Conservation (phyloP, 2,797 vertebrate genomes). For the Leontopithecus rosalia region DNA sequence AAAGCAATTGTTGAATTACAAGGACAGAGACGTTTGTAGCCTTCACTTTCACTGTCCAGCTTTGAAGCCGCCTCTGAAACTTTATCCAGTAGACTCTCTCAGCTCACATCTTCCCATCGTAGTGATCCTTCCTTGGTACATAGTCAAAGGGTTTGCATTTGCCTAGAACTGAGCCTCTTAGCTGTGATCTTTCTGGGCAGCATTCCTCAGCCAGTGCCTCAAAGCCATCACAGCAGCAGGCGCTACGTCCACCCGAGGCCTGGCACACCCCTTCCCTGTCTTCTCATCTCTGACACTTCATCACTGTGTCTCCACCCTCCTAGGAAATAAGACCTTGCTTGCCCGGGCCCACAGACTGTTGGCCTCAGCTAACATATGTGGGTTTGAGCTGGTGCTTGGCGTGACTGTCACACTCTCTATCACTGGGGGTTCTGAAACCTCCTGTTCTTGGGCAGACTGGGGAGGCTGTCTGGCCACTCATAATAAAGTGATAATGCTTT, state of each 20-base stretch:
- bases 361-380: accelerated
- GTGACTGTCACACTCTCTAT: accelerated
- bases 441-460: not conserved
- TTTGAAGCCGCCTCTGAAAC: not conserved
- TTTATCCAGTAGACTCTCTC: not conserved
- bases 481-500: not conserved
- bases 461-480: not conserved
- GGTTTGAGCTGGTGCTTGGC: not conserved
- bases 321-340: not conserved
- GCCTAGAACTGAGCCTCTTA: not conserved
- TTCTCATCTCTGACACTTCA: not conserved
- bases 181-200: not conserved
- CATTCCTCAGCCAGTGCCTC: accelerated
- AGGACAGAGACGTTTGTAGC: not conserved
- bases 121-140: not conserved
- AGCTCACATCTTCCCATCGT: not conserved
- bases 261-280: not conserved
- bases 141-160: not conserved
- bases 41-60: not conserved
- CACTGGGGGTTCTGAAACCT: not conserved
- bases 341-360: not conserved
- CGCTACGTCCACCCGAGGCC: accelerated
- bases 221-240: accelerated
- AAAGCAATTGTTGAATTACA: not conserved
- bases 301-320: not conserved